Percentiles rank a stretch among this genome's conserved stretches.
Evolutionary conservation across 2,113 vertebrate species (phyloP).

Genomic region (Orientallactaga bullata): DNA sequence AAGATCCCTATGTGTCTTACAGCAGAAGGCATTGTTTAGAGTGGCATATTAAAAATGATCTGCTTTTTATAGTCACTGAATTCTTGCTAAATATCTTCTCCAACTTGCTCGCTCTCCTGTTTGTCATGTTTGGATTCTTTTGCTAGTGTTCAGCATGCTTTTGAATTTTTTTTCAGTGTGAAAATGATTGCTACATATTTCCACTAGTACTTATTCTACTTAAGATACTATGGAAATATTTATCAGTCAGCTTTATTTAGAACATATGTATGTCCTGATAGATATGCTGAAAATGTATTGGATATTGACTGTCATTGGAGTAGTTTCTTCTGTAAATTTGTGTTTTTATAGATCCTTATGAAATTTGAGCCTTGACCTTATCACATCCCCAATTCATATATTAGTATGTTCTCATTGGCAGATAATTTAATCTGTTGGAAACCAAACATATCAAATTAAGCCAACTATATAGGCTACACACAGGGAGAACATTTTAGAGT

Average conservation of each 20-base stretch:
- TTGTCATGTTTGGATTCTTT: slow-evolving; percentile 83
- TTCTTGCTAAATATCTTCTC: slow-evolving; percentile 76
- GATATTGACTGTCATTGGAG: slow-evolving; percentile 62
- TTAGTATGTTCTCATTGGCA: slow-evolving; percentile 65
- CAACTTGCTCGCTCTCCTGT: slow-evolving; percentile 82
- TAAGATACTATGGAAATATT: slow-evolving; percentile 72
- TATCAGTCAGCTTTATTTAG: slow-evolving; percentile 75
- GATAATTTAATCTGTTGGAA: slow-evolving; percentile 36
- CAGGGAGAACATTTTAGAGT: slow-evolving; percentile 25
- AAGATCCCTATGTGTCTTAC: slow-evolving; percentile 72
- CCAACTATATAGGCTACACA: background rate
- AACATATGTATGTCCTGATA: slow-evolving; percentile 74
- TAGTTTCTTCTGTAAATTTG: slow-evolving; percentile 69
- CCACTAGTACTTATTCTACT: slow-evolving; percentile 62
- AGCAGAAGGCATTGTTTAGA: slow-evolving; percentile 84
- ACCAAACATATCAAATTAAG: slow-evolving; percentile 50
- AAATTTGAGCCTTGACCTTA: slow-evolving; percentile 60
- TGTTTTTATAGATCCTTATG: slow-evolving; percentile 43
- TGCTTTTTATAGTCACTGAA: slow-evolving; percentile 81
- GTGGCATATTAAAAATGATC: slow-evolving; percentile 88
- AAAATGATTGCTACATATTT: slow-evolving; percentile 82
- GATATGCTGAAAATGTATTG: slow-evolving; percentile 64
- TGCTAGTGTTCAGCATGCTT: slow-evolving; percentile 82
- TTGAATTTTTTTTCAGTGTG: slow-evolving; percentile 83
- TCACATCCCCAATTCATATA: slow-evolving; percentile 52